Evolutionary conservation across 2,113 vertebrate genomes (phyloP).

Genomic region (Prionailurus viverrinus): DNA sequence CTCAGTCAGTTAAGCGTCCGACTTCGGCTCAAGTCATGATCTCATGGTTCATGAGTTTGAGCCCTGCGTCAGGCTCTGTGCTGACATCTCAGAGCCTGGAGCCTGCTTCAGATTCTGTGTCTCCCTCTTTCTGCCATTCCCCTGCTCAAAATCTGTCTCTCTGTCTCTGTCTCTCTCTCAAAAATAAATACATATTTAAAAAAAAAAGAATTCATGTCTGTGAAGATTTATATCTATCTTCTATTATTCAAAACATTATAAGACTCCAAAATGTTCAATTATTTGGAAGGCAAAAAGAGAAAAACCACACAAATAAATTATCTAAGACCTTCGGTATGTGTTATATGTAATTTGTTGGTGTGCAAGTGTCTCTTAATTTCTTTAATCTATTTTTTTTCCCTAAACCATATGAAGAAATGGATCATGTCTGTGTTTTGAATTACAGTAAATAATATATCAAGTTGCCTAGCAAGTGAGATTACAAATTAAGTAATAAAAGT

Average conservation of each 20-base stretch:
- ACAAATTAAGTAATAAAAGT: neutral
- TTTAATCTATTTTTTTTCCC: neutral
- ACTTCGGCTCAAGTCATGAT: too few relatives aligned
- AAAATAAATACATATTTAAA: too few relatives aligned
- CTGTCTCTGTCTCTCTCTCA: too few relatives aligned
- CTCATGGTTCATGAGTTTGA: too few relatives aligned
- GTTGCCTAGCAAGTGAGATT: neutral
- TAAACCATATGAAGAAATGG: neutral
- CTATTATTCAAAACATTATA: neutral
- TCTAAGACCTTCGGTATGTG: neutral
- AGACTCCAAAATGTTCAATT: neutral
- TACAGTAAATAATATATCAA: neutral
- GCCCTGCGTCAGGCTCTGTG: too few relatives aligned
- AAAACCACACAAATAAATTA: neutral
- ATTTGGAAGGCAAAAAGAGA: neutral
- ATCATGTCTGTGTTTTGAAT: neutral
- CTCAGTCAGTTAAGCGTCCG: too few relatives aligned
- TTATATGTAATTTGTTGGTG: neutral
- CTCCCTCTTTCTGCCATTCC: too few relatives aligned
- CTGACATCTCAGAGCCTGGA: too few relatives aligned
- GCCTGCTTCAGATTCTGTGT: too few relatives aligned
- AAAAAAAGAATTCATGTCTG: neutral
- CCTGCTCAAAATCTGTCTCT: too few relatives aligned
- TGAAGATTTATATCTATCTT: neutral
- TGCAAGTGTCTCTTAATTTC: neutral